phyloP scores from a whole-genome alignment of 2,888 invertebrate genomes.

The Hemithea aestivaria region DNA sequence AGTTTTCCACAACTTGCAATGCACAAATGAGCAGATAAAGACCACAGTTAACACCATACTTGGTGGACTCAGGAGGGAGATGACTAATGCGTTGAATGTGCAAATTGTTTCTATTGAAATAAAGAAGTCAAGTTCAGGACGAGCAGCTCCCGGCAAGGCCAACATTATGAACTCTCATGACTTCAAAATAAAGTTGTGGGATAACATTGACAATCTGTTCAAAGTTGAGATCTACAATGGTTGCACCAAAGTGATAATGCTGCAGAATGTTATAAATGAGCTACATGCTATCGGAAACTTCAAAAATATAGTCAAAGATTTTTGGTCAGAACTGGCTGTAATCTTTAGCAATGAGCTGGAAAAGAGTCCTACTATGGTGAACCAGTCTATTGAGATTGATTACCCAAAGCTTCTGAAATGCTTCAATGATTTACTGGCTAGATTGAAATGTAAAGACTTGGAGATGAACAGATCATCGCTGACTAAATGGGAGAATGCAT shows the following conservation, averaged over 20 bases:
- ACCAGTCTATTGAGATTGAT: slow-evolving; percentile 92
- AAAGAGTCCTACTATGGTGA: slow-evolving; percentile 78
- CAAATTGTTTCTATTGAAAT: slow-evolving; percentile 67
- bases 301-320: slow-evolving; percentile 69
- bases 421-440: slow-evolving; percentile 86
- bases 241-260: slow-evolving; percentile 83
- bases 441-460: slow-evolving; percentile 81
- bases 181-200: slow-evolving; percentile 86
- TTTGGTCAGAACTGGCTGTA: slow-evolving; percentile 79
- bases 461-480: slow-evolving; percentile 79
- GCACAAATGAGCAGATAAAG: slow-evolving; percentile 73
- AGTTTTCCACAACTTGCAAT: slow-evolving; percentile 69
- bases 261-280: slow-evolving; percentile 73
- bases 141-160: slow-evolving; percentile 72
- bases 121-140: slow-evolving; percentile 60
- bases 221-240: slow-evolving; percentile 85
- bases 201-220: slow-evolving; percentile 91
- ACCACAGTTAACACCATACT: slow-evolving; percentile 73
- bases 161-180: slow-evolving; percentile 74
- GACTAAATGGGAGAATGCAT: slow-evolving; percentile 89
- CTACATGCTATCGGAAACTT: slow-evolving; percentile 73
- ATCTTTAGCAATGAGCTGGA: slow-evolving; percentile 73
- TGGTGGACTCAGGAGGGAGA: slow-evolving; percentile 72
- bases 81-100: slow-evolving; percentile 72
- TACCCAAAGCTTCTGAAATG: slow-evolving; percentile 91